Base-by-base conservation (phyloP, 2,797 vertebrate genomes). In the Allobates femoralis region DNA sequence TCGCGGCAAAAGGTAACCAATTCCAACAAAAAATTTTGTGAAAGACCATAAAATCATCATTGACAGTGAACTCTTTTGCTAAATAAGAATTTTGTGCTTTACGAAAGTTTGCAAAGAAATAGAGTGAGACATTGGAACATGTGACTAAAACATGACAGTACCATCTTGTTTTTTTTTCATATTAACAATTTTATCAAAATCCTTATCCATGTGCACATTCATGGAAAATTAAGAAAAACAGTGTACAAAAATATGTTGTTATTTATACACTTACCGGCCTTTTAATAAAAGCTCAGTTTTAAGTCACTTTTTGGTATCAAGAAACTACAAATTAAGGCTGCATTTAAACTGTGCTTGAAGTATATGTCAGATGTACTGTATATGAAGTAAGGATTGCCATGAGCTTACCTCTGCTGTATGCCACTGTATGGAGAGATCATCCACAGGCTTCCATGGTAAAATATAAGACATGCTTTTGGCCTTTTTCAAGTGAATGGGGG, bases 241-340 rank as follows among this genome's bases (percentile, higher is more conserved):
- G 66, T 64, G n/a, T 86, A 86, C 32, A 86, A 86, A 86, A 86
- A 86, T 86, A 86, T 12, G 79, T 58, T 12, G 79, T 58, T 82
- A 56, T 82, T 77, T 81, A 69, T 67, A 66, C 41, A 85, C 19
- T 55, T 67, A 58, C 55, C 4, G 58, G 62, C 30, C 77, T 58
- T 56, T 32, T 16, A 64, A 67, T 56, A 46, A 76, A 81, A 55
- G 50, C 62, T 64, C 58, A 5, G 51, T 66, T 82, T 64, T 86
- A 86, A 77, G 79, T 82, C 85, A 86, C 85, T 46, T 82, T 86
- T 82, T 82, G 85, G 85, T 86, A 82, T 86, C 5, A 67, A 82
- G 79, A 82, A 86, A 76, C 16, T 16, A 67, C 34, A 26, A n/a
- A 75, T 55, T 37, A 58, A 86, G 41, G 41, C 41, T 46, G 5